phyloP scores from a whole-genome alignment of 2,797 vertebrate species.

The Helarctos malayanus region DNA sequence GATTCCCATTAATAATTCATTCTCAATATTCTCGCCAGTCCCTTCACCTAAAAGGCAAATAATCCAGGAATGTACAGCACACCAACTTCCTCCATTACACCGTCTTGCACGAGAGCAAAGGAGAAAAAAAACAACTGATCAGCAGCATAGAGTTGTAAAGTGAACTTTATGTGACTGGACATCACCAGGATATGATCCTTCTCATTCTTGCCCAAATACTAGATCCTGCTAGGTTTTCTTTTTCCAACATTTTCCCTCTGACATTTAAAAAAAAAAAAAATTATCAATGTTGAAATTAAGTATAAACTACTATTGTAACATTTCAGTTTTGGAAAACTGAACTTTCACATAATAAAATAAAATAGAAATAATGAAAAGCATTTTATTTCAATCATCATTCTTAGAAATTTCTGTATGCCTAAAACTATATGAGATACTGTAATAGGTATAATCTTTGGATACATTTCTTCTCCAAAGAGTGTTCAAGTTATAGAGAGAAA shows the following conservation, averaged over 20 bases:
- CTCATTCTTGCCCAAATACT: not conserved
- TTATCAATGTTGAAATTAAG: not conserved
- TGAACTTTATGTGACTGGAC: not conserved
- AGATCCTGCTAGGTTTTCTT: not conserved
- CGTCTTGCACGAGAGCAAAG: not conserved
- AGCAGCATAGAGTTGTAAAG: not conserved
- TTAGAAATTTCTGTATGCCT: not conserved
- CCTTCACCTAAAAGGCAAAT: not conserved
- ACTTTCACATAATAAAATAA: not conserved
- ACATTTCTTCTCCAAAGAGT: not conserved
- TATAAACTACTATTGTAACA: not conserved
- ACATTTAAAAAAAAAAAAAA: not conserved
- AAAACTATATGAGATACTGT: not conserved
- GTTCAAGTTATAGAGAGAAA: not conserved
- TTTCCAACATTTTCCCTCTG: not conserved
- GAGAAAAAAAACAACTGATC: not conserved
- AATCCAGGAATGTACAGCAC: not conserved
- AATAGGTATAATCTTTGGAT: not conserved
- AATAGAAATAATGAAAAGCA: conserved; percentile 12
- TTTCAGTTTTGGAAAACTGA: not conserved
- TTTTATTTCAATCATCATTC: conserved; percentile 11
- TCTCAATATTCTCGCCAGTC: not conserved
- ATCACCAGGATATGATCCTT: not conserved
- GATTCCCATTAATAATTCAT: not conserved
- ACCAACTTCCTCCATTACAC: not conserved